These are phyloP conservation scores for Phalanger gymnotis DNA, from an alignment of 2,797 vertebrate genomes.

Conservation along the genomic window DNA sequence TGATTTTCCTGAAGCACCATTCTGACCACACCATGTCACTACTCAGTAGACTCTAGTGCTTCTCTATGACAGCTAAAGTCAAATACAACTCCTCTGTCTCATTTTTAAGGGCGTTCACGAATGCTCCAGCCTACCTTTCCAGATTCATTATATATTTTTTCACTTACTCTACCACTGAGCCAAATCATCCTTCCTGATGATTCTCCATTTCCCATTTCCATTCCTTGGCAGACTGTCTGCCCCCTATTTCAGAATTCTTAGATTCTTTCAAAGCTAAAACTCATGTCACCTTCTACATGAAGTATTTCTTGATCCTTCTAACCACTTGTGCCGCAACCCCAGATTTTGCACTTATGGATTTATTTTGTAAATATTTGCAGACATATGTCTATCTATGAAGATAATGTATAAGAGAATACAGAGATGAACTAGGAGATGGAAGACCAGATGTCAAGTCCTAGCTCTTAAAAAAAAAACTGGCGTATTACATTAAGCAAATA, in stretches of 20 bases:
- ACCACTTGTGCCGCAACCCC: not conserved
- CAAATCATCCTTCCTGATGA: not conserved
- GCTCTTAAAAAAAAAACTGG: not conserved
- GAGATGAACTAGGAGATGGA: not conserved
- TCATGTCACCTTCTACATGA: not conserved
- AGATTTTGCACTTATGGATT: not conserved
- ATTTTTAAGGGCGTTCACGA: not conserved
- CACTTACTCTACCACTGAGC: not conserved
- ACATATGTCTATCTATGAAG: not conserved
- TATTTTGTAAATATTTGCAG: not conserved
- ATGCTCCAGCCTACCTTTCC: not conserved
- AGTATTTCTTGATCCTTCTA: not conserved
- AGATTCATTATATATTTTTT: not conserved
- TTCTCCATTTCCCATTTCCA: not conserved
- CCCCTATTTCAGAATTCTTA: not conserved
- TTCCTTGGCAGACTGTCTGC: not conserved
- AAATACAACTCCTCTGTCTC: not conserved
- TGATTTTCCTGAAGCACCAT: not conserved
- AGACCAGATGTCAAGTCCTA: not conserved
- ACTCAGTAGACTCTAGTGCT: not conserved
- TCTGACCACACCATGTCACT: not conserved
- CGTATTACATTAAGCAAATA: not conserved
- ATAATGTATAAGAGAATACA: not conserved
- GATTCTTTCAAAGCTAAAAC: not conserved
- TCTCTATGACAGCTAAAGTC: not conserved